phyloP scores from a whole-genome alignment of 1,140 invertebrate genomes.

The Proctacanthus coquilletti region DNA sequence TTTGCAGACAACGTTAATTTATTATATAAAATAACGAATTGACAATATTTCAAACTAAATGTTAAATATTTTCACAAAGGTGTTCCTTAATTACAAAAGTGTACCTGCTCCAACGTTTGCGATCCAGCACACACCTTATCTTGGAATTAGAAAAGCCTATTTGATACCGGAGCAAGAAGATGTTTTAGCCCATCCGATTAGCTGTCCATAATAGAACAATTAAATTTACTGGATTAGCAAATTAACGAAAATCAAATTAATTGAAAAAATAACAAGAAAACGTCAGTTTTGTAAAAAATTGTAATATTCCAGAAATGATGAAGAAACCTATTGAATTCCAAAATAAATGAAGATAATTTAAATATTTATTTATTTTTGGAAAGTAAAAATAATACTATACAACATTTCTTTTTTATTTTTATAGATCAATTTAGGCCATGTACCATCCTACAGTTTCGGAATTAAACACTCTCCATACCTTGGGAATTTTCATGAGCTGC shows the following conservation, averaged over 20 bases:
- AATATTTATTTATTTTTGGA: background rate
- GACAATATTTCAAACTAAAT: too few species aligned
- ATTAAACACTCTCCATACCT: constrained; percentile 74
- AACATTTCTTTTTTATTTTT: constrained; percentile 13
- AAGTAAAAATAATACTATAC: background rate
- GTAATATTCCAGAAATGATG: background rate
- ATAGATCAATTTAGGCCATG: constrained; percentile 38
- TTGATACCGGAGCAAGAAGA: constrained; percentile 10
- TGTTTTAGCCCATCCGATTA: background rate
- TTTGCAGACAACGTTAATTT: too few species aligned
- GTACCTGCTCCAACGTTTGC: constrained; percentile 50
- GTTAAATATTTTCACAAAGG: too few species aligned
- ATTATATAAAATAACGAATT: too few species aligned
- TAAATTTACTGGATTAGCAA: constrained; percentile 1
- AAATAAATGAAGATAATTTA: background rate
- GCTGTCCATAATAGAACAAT: background rate
- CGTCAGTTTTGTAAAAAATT: background rate
- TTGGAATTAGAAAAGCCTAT: constrained; percentile 25
- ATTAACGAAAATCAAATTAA: too few species aligned
- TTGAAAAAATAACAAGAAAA: background rate
- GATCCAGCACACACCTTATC: constrained; percentile 51
- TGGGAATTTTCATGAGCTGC: constrained; percentile 38
- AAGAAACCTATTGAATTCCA: too few species aligned
- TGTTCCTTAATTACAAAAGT: constrained; percentile 14
- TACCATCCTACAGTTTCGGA: constrained; percentile 63